These are phyloP conservation scores for Tyria jacobaeae DNA, from an alignment of 2,888 invertebrate species.

Conservation along the genomic window DNA sequence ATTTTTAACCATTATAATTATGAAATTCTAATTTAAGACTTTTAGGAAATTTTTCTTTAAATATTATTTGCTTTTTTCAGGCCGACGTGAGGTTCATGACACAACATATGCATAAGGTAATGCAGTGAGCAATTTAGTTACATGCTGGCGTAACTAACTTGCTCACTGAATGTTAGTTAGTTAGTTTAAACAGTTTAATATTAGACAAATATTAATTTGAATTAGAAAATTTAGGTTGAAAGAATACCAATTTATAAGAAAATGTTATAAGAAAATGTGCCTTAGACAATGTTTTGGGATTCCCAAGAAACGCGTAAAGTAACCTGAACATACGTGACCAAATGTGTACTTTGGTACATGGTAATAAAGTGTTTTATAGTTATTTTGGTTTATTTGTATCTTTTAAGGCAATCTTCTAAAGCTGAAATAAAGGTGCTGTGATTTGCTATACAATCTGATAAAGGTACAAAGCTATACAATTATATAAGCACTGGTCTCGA, in stretches of 20 bases:
- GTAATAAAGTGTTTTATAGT: no score
- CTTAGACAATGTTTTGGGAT: slow-evolving; percentile 1
- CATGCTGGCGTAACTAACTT: no score
- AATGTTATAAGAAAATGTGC: no score
- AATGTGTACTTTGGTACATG: slow-evolving; percentile 13
- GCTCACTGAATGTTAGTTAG: no score
- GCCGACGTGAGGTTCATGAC: not conserved
- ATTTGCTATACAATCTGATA: not conserved
- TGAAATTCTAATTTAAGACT: no score
- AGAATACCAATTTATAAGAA: not conserved
- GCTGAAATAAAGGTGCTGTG: not conserved
- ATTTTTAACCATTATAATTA: no score
- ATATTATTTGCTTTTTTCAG: no score
- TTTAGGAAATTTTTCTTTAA: no score
- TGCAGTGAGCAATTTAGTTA: no score
- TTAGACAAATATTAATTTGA: not conserved
- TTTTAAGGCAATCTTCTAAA: not conserved
- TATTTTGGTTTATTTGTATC: not conserved
- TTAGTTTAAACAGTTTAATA: no score
- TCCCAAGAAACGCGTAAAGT: slow-evolving; percentile 17
- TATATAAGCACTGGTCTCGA: not conserved
- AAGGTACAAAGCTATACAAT: not conserved
- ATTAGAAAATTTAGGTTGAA: not conserved
- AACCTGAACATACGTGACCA: slow-evolving; percentile 3
- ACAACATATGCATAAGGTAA: no score